phyloP scores from a whole-genome alignment of 2,888 invertebrate species.

The Morpho deidamia region DNA sequence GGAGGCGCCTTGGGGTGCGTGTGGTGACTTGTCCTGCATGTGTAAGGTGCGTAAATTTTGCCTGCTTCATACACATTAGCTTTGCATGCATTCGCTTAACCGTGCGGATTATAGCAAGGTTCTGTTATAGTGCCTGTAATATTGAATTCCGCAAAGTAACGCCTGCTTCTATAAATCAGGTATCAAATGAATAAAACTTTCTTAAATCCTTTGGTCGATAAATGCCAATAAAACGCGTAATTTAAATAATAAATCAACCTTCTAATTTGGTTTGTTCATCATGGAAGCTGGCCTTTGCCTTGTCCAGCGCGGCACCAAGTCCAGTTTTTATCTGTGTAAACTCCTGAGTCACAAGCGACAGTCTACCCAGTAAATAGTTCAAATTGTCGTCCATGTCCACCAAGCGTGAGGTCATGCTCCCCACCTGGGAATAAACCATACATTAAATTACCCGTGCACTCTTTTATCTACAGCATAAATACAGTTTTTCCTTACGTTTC shows the following conservation, averaged over 20 bases:
- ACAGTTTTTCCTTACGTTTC: constrained; percentile 75
- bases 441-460: background rate
- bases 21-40: no score
- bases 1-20: no score
- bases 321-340: constrained; percentile 89
- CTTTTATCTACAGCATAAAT: background rate
- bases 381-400: constrained; percentile 88
- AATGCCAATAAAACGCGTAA: no score
- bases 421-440: constrained; percentile 74
- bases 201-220: no score
- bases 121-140: no score
- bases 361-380: constrained; percentile 87
- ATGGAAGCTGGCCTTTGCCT: constrained; percentile 82
- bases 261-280: constrained; percentile 68
- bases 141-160: no score
- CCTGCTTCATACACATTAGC: no score
- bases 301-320: constrained; percentile 84
- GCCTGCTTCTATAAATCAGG: no score
- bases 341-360: constrained; percentile 90
- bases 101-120: no score
- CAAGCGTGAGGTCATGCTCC: constrained; percentile 86
- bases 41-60: no score
- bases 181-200: no score
- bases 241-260: constrained; percentile 16
- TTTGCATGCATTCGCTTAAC: no score